These are phyloP conservation scores for Salvelinus namaycush DNA, from an alignment of 2,113 vertebrate species.

Conservation along the genomic window DNA sequence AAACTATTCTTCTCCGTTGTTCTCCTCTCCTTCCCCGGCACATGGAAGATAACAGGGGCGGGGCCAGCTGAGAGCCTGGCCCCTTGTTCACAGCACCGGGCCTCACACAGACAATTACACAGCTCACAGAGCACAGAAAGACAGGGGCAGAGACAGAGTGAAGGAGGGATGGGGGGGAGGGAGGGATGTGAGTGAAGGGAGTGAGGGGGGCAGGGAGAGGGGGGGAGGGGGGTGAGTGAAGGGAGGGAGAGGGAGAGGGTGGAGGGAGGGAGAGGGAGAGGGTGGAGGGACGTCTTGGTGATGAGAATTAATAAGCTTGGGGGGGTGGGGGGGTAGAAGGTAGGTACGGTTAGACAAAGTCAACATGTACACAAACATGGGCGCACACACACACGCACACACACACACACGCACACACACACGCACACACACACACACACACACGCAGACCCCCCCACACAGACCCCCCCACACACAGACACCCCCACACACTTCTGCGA, in stretches of 20 bases:
- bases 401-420: too few relatives aligned
- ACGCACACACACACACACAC: too few relatives aligned
- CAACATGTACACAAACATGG: neutral
- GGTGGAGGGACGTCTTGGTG: neutral
- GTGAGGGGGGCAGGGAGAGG: neutral
- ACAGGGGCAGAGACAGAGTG: slow-evolving; percentile 60
- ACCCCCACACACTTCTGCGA: neutral
- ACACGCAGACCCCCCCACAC: too few relatives aligned
- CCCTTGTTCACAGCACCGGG: slow-evolving; percentile 80
- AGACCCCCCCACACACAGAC: too few relatives aligned
- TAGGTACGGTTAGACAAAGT: neutral
- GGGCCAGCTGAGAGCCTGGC: slow-evolving; percentile 78
- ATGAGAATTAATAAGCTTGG: neutral
- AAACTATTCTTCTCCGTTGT: slow-evolving; percentile 76
- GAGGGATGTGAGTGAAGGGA: slow-evolving; percentile 41
- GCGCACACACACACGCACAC: too few relatives aligned
- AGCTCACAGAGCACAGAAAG: slow-evolving; percentile 80
- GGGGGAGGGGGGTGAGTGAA: neutral
- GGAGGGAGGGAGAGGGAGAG: too few relatives aligned
- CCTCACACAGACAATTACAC: slow-evolving; percentile 84
- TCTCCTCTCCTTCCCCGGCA: slow-evolving; percentile 62
- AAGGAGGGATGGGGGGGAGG: slow-evolving; percentile 55
- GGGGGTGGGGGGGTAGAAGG: neutral
- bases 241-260: too few relatives aligned
- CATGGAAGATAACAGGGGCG: slow-evolving; percentile 78